A percentile compares a stretch with the other conserved stretches of the same genome.
Conservation (phyloP, 1,140 invertebrate species). For the Monomorium pharaonis region DNA sequence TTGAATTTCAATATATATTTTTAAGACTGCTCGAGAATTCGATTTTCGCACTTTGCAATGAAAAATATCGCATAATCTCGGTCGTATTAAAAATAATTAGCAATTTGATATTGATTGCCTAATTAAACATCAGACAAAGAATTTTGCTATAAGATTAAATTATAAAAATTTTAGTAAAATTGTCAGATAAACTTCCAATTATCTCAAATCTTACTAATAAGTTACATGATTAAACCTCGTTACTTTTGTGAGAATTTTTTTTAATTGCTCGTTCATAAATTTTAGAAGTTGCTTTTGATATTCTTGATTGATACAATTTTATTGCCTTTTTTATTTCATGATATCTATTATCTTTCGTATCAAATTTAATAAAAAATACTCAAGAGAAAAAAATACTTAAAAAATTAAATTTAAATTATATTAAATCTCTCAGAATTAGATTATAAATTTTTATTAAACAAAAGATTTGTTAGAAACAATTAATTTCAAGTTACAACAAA, state of each 20-base stretch:
- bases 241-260: neutral
- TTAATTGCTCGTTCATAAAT: neutral
- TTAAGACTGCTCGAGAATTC: slow-evolving; percentile 8
- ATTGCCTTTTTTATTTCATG: neutral
- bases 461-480: neutral
- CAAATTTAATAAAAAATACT: neutral
- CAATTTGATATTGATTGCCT: slow-evolving; percentile 32
- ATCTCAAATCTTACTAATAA: neutral
- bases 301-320: neutral
- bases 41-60: slow-evolving; percentile 12
- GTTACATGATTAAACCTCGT: neutral
- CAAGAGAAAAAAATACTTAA: neutral
- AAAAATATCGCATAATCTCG: neutral
- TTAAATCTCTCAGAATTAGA: neutral
- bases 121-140: slow-evolving; percentile 24
- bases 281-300: neutral
- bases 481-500: slow-evolving; percentile 16
- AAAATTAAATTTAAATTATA: neutral
- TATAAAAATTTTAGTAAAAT: slow-evolving; percentile 11
- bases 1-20: neutral
- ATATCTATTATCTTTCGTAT: neutral
- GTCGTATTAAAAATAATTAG: slow-evolving; percentile 4
- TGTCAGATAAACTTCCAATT: neutral
- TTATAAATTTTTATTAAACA: neutral
- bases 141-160: neutral